phyloP scores from a whole-genome alignment of 2,797 vertebrate genomes.

The Paguma larvata region DNA sequence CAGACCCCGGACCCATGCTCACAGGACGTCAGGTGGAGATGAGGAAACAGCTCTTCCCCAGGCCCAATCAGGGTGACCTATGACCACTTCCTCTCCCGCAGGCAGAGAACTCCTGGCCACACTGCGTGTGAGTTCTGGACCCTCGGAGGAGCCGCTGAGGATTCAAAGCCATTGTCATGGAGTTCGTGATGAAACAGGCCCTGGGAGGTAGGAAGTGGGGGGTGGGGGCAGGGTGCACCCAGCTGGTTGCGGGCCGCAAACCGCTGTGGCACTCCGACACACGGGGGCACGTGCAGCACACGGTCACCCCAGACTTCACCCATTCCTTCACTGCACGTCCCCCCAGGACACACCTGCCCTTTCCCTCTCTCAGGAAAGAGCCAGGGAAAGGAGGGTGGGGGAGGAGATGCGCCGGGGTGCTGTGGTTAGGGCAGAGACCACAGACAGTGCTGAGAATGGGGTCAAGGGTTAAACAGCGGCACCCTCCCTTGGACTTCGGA shows the following conservation, averaged over 20 bases:
- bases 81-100: not conserved
- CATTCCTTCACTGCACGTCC: not conserved
- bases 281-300: not conserved
- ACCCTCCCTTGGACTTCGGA: fast-evolving
- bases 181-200: constrained; percentile 81
- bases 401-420: fast-evolving
- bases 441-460: not conserved
- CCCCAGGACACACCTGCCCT: fast-evolving
- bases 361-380: not conserved
- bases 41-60: not conserved
- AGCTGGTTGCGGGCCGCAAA: fast-evolving
- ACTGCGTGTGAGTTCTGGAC: constrained; percentile 31
- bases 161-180: constrained; percentile 64
- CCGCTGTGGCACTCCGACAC: fast-evolving
- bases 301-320: not conserved
- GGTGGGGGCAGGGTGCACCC: not conserved
- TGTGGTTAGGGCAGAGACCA: not conserved
- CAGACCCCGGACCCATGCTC: fast-evolving
- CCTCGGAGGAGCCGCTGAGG: constrained; percentile 21
- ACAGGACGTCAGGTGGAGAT: not conserved
- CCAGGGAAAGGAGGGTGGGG: not conserved
- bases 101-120: not conserved
- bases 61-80: not conserved
- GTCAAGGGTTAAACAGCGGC: not conserved
- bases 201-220: constrained; percentile 59